A percentile compares a stretch with the other conserved stretches of the same genome.
Evolutionary conservation across 2,113 vertebrate genomes (phyloP).

Genomic region (Orycteropus afer): DNA sequence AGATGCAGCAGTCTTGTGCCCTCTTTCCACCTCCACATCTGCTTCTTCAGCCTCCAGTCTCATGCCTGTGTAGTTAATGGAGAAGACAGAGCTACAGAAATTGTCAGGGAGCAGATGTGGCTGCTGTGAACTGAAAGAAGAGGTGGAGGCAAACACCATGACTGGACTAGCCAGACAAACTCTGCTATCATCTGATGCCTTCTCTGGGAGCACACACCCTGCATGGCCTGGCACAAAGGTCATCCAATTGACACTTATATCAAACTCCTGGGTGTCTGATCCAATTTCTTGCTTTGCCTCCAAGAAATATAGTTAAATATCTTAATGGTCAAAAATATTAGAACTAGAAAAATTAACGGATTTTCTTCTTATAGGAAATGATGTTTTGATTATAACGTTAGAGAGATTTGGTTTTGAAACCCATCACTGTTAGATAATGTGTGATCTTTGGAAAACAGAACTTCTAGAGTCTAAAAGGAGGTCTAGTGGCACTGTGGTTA

Average conservation of each 20-base stretch:
- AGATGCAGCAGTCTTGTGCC: background rate
- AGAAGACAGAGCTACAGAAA: background rate
- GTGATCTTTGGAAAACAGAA: background rate
- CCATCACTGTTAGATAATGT: background rate
- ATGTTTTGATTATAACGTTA: background rate
- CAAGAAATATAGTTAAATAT: too few species aligned
- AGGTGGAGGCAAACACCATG: background rate
- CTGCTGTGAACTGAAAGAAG: background rate
- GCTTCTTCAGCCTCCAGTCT: background rate
- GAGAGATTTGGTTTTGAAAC: background rate
- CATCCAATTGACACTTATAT: background rate
- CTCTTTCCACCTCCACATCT: background rate
- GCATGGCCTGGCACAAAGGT: background rate
- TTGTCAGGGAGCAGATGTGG: background rate
- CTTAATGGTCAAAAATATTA: background rate
- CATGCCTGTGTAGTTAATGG: background rate
- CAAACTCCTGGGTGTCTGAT: background rate
- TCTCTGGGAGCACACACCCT: background rate
- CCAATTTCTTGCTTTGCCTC: background rate
- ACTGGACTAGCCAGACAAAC: background rate
- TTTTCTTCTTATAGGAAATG: background rate
- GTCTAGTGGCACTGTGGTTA: too few species aligned
- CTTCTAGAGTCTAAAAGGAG: too few species aligned
- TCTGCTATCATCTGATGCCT: background rate
- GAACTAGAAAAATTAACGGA: background rate